These are phyloP conservation scores for Ginglymostoma cirratum DNA, from an alignment of 2,113 vertebrate species.

Conservation along the genomic window DNA sequence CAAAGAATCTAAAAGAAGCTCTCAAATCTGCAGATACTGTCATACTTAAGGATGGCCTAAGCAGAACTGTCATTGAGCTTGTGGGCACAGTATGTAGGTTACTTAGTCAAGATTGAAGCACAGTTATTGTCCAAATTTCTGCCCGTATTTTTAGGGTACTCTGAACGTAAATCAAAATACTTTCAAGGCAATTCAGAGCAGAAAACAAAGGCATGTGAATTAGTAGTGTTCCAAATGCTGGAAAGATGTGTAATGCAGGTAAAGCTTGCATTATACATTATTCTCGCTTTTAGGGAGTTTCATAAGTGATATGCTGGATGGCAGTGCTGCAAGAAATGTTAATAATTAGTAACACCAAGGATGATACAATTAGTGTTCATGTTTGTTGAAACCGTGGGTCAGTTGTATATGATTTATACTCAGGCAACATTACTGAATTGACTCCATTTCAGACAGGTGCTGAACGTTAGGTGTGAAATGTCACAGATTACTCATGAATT, in stretches of 20 bases:
- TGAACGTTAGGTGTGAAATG: neutral
- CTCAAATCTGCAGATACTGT: constrained; percentile 15
- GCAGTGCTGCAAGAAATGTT: neutral
- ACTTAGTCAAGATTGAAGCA: neutral
- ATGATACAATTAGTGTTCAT: constrained; percentile 5
- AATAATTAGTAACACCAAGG: constrained; percentile 13
- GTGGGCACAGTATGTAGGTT: neutral
- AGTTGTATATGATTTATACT: constrained; percentile 16
- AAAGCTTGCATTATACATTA: neutral
- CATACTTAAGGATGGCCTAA: neutral
- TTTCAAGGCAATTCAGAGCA: neutral
- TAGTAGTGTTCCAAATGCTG: neutral
- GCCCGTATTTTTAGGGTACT: neutral
- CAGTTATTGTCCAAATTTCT: neutral
- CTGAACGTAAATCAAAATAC: neutral
- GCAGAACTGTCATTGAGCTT: neutral
- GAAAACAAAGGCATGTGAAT: neutral
- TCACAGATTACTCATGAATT: neutral
- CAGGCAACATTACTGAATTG: neutral
- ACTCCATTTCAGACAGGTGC: neutral
- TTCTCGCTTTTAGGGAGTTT: neutral
- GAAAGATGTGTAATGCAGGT: neutral
- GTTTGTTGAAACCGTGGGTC: constrained; percentile 28
- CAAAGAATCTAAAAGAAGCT: constrained; percentile 38
- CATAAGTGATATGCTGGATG: neutral